Evolutionary conservation across 2,797 vertebrate genomes (phyloP), one percentile per base, ranked within the genome.

Genomic region (Eulemur mongoz): DNA sequence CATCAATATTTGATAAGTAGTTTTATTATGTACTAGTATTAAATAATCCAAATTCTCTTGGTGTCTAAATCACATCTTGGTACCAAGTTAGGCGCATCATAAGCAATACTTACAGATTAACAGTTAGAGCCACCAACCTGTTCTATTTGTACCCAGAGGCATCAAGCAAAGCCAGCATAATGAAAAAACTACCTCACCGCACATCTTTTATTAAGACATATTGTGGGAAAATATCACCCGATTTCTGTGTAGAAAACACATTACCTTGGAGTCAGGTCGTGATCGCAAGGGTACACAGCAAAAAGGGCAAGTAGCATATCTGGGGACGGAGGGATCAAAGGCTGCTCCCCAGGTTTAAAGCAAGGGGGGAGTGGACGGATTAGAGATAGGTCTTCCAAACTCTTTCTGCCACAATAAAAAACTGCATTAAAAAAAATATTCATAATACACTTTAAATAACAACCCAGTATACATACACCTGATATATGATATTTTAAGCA

Each of bases 41-140:
- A 98, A 98, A 97, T 96, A 96, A 97, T 89, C 86, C 91, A 96
- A 97, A 98, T 96, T 98, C 96, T 95, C 97, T 87, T 93, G 83
- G 89, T 93, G 75, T 67, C 92, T 97, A 94, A 96, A 91, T 96
- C 95, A 87, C 48, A 95, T 93, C 89, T 92, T 90, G 89, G 96
- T 94, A 96, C 72, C 91, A 61, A 95, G 76, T 89, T 82, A 78
- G 91, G 91, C 79, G 82, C 54, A 88, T 75, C 67, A 69, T 82
- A 93, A 97, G 94, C 87, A 89, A 95, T 40, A 45, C 67, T 82
- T 86, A 76, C 65, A 83, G 86, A 94, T 83, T 89, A 93, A 91
- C 48, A 38, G n/a, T 83, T 81, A 82, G 72, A n/a, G 38, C 38
- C 67, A 93, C 40, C 30, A 40, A 52, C 84, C 30, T 63, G 48